Percentiles rank a stretch among this genome's conserved stretches.
Conservation (phyloP, 2,113 vertebrate genomes). For the Lampris megalopsis region DNA sequence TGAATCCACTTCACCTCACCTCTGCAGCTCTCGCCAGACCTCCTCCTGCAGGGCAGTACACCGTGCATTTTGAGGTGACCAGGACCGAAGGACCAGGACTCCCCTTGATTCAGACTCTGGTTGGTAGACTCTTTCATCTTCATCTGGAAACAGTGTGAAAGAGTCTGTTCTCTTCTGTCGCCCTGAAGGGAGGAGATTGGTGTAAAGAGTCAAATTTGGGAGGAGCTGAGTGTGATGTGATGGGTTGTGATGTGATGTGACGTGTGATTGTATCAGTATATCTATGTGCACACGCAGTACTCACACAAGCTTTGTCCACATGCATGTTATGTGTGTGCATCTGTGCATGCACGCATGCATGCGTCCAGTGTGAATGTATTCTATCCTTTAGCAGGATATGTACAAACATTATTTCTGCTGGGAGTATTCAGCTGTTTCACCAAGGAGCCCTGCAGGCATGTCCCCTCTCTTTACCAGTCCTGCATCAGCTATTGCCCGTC, state of each 20-base stretch:
- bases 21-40: slow-evolving; percentile 59
- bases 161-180: slow-evolving; percentile 45
- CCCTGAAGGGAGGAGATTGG: slow-evolving; percentile 62
- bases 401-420: slow-evolving; percentile 46
- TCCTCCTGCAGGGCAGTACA: slow-evolving; percentile 4
- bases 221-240: slow-evolving; percentile 60
- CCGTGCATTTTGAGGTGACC: slow-evolving; percentile 11
- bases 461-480: slow-evolving; percentile 55
- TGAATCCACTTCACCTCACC: slow-evolving; percentile 61
- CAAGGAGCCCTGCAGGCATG: slow-evolving; percentile 77
- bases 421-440: slow-evolving; percentile 67
- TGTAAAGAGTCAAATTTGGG: slow-evolving; percentile 59
- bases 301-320: not conserved
- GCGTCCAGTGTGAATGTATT: slow-evolving; percentile 35
- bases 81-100: not conserved
- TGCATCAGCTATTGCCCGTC: slow-evolving; percentile 72
- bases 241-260: slow-evolving; percentile 34
- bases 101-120: slow-evolving; percentile 38
- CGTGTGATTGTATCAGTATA: slow-evolving; percentile 30
- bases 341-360: not conserved
- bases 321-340: slow-evolving; percentile 17
- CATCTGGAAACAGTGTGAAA: slow-evolving; percentile 53
- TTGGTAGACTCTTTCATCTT: slow-evolving; percentile 44
- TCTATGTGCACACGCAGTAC: slow-evolving; percentile 1
- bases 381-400: slow-evolving; percentile 51